Conservation (phyloP, 2,113 vertebrate species). For the Brevimyrus niger region DNA sequence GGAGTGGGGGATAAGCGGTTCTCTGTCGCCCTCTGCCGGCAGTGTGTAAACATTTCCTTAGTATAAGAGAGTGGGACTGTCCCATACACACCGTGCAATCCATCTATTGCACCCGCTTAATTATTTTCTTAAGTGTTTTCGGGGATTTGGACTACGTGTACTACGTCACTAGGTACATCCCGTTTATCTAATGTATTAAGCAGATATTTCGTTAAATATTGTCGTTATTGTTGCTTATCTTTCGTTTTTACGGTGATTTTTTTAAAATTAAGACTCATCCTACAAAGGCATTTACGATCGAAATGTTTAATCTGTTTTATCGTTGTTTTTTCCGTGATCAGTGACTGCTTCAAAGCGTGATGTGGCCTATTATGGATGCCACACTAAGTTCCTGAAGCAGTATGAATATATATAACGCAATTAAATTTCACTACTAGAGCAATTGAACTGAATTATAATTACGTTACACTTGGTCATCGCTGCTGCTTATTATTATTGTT, state of each 20-base stretch:
- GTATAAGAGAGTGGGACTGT: neutral
- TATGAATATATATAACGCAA: neutral
- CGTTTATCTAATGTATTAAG: neutral
- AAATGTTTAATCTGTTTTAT: neutral
- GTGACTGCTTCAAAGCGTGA: neutral
- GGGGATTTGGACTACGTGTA: neutral
- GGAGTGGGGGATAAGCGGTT: neutral
- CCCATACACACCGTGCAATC: neutral
- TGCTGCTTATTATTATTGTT: neutral
- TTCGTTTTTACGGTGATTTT: neutral
- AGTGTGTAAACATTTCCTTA: neutral
- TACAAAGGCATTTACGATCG: neutral
- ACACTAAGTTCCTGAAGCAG: neutral
- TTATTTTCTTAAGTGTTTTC: neutral
- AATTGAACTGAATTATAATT: neutral
- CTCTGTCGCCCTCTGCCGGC: conserved; percentile 50
- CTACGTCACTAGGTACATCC: neutral
- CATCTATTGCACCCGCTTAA: neutral
- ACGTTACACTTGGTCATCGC: neutral
- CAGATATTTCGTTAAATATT: neutral
- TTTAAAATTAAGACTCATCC: neutral
- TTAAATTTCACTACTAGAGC: neutral
- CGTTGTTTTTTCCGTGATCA: neutral
- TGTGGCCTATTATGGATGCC: neutral
- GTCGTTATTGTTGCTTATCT: neutral